Percentiles rank a stretch among this genome's conserved stretches.
Conservation (phyloP, 2,888 invertebrate genomes). For the Pristionchus arcanus region DNA sequence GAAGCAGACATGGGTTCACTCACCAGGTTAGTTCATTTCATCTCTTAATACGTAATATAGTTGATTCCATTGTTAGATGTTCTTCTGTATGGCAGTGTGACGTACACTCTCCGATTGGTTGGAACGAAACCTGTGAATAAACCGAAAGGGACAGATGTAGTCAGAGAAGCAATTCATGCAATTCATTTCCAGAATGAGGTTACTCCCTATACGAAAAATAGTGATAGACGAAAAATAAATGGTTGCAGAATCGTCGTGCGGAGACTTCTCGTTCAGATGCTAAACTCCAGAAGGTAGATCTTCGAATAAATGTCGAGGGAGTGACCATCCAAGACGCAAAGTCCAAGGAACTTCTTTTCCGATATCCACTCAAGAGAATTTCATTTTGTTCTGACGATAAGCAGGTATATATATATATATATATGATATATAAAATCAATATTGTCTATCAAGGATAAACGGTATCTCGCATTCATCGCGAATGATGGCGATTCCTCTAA, state of each 20-base stretch:
- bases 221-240: neutral
- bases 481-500: slow-evolving; percentile 53
- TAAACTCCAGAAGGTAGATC: slow-evolving; percentile 88
- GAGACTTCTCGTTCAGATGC: slow-evolving; percentile 89
- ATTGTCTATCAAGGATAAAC: slow-evolving; percentile 45
- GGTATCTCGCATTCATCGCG: slow-evolving; percentile 50
- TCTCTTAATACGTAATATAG: neutral
- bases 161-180: slow-evolving; percentile 96
- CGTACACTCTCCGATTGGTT: slow-evolving; percentile 97
- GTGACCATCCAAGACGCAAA: slow-evolving; percentile 91
- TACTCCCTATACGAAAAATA: neutral
- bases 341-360: slow-evolving; percentile 87
- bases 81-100: slow-evolving; percentile 94
- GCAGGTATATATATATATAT: slow-evolving; percentile 66
- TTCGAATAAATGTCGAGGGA: slow-evolving; percentile 97
- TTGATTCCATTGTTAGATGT: slow-evolving; percentile 85
- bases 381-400: slow-evolving; percentile 99
- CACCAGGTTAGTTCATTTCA: slow-evolving; percentile 46
- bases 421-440: neutral
- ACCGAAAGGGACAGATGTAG: slow-evolving; percentile 97
- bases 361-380: slow-evolving; percentile 96
- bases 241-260: slow-evolving; percentile 87
- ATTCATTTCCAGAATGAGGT: slow-evolving; percentile 81
- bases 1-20: slow-evolving; percentile 54
- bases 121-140: slow-evolving; percentile 95